Evolutionary conservation across 2,797 vertebrate species (phyloP), one percentile per base, ranked within the genome.

Genomic region (Acropternis orthonyx): DNA sequence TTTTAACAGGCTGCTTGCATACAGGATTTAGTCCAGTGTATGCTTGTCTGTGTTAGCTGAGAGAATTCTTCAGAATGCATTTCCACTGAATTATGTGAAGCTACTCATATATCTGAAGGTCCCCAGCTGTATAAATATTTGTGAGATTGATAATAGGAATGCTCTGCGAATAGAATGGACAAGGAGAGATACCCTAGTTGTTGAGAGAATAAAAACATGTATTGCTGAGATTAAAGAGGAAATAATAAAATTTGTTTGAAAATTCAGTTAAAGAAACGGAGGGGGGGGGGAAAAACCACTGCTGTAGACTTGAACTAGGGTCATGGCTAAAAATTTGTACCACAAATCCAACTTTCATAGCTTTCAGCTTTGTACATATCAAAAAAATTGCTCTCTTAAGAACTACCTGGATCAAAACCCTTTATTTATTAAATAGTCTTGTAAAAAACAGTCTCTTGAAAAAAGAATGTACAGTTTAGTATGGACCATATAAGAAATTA

Each of bases 101-200:
- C 68, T 89, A 43, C 58, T 88, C 73, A 6, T 75, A 12, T 80
- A 90, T 77, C 89, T 80, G 56, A 76, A 95, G 73, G 27, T 93
- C 14, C 65, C 54, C 83, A 95, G 94, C 88, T 95, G 77, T 81
- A 86, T 90, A 95, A 94, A 97, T 88, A 95, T 92, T 95, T 86
- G 52, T 76, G 66, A 78, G 28, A 86, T 72, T 86, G 89, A 84
- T 88, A 93, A 95, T 62, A 88, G 79, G 61, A 92, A 91, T 74
- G 85, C 81, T 83, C 65, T 27, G 3, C 79, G 81, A 85, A 72
- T 43, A 72, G 68, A 89, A 48, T 41, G 48, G 55, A 41, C 51
- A 92, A 84, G 46, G 62, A 72, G 56, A 92, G 44, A 72, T 48
- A 78, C 5, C 27, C 9, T 44, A 27, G 61, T 81, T 91, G 46